A percentile compares a stretch with the other conserved stretches of the same genome.
These are phyloP conservation scores for Tauraco hartlaubi DNA, from an alignment of 2,797 vertebrate species.

Conservation along the genomic window DNA sequence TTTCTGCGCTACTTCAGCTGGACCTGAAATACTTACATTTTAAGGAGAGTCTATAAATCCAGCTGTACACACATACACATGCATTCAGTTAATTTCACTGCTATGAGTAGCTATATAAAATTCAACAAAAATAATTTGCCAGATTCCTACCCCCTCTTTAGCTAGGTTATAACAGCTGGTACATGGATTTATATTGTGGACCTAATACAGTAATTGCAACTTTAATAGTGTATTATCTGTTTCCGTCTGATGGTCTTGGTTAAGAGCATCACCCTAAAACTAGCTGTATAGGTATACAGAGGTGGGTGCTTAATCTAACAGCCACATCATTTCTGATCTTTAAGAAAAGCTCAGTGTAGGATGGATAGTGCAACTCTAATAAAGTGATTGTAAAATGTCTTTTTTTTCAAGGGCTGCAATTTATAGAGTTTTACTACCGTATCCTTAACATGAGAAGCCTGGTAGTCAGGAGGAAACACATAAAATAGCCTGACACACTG, in stretches of 20 bases:
- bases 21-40: background rate
- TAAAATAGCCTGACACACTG: background rate
- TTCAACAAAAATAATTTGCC: background rate
- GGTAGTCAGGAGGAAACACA: background rate
- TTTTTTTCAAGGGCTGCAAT: background rate
- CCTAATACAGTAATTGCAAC: background rate
- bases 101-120: conserved; percentile 2
- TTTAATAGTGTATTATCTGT: background rate
- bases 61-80: background rate
- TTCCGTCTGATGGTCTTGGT: background rate
- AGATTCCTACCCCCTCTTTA: background rate
- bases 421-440: background rate
- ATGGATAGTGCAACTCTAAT: background rate
- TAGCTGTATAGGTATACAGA: background rate
- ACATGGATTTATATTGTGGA: conserved; percentile 2
- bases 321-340: background rate
- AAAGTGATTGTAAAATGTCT: background rate
- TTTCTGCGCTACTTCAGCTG: background rate
- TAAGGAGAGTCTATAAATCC: conserved; percentile 27
- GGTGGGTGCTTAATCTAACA: background rate
- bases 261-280: background rate
- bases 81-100: conserved; percentile 19
- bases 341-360: background rate
- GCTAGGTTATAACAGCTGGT: background rate
- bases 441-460: background rate